Evolutionary conservation across 2,113 vertebrate species (phyloP).

Genomic region (Varanus komodoensis): DNA sequence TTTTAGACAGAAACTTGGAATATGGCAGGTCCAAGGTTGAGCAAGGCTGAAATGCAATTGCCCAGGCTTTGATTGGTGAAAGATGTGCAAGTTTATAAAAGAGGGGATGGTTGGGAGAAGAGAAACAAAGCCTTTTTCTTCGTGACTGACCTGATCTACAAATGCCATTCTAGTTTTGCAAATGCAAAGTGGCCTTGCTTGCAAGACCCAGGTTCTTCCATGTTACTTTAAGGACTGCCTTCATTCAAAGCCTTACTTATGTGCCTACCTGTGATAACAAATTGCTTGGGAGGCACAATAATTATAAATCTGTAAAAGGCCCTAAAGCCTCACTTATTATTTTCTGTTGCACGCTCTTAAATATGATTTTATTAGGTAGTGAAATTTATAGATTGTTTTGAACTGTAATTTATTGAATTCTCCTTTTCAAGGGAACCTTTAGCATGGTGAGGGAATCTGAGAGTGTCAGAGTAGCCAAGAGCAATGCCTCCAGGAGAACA

Average conservation of each 20-base stretch:
- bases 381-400: neutral
- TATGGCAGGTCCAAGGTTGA: constrained; percentile 18
- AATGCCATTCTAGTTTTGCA: neutral
- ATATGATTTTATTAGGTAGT: neutral
- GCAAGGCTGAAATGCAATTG: constrained; percentile 9
- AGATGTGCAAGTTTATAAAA: neutral
- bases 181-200: neutral
- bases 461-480: too few species aligned
- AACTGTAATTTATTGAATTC: neutral
- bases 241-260: neutral
- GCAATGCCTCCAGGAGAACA: too few species aligned
- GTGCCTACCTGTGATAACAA: neutral
- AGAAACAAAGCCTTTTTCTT: neutral
- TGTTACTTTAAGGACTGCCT: neutral
- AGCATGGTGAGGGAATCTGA: too few species aligned
- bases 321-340: neutral
- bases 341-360: neutral
- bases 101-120: too few species aligned
- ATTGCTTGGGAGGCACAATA: too few species aligned
- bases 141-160: neutral
- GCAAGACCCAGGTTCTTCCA: neutral
- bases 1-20: constrained; percentile 19
- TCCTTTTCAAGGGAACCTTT: too few species aligned
- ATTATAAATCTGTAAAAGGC: neutral
- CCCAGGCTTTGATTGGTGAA: neutral